Percentiles rank a stretch among this genome's conserved stretches.
Evolutionary conservation across 30 jellyfish, hydroid and myxozoan genomes (phyloP).

Genomic region (Turritopsis rubra): DNA sequence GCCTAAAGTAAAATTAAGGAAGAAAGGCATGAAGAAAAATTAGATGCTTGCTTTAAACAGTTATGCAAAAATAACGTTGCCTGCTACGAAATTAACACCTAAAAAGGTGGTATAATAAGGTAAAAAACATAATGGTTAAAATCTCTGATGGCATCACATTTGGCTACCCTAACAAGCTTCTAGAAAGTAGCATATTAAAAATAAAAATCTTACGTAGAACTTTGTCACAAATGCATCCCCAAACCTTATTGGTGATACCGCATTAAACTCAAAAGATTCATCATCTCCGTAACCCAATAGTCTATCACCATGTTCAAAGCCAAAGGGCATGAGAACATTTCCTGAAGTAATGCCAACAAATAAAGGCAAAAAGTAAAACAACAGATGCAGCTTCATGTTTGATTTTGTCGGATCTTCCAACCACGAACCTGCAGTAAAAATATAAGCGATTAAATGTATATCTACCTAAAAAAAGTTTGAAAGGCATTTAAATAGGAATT

Average conservation of each 20-base stretch:
- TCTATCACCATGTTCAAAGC: background rate
- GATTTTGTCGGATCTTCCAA: background rate
- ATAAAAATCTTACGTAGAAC: background rate
- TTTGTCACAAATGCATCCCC: background rate
- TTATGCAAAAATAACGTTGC: too few species aligned
- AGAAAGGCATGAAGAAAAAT: too few species aligned
- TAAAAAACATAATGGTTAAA: too few species aligned
- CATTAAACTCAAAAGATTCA: background rate
- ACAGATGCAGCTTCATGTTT: background rate
- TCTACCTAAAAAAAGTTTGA: too few species aligned
- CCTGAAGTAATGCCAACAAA: background rate
- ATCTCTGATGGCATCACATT: too few species aligned
- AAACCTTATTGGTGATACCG: background rate
- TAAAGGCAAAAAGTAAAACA: background rate
- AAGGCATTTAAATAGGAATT: too few species aligned
- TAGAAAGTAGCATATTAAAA: background rate
- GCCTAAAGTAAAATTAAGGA: too few species aligned
- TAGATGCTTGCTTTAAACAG: background rate
- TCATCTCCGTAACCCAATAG: background rate
- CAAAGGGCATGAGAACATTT: background rate
- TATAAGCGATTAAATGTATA: too few species aligned
- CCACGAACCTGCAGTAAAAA: background rate
- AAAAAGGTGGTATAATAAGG: too few species aligned
- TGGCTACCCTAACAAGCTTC: too few species aligned
- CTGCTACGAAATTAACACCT: too few species aligned